Evolutionary conservation across 2,797 vertebrate genomes (phyloP).

Genomic region (Nannoperca obscura): DNA sequence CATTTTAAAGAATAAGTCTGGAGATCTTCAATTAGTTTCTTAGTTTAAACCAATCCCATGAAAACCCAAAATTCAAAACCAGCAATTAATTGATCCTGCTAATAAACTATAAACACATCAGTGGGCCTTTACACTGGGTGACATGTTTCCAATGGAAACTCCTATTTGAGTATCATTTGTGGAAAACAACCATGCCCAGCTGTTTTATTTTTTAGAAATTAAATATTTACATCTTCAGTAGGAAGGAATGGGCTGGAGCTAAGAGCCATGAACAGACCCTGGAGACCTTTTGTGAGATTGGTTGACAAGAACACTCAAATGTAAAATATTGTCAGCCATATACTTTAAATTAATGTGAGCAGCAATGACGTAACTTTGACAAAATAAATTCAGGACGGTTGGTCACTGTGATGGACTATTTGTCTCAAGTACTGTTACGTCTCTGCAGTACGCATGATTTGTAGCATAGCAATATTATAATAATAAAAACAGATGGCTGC

Average conservation of each 20-base stretch:
- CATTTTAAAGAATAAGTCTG: not conserved
- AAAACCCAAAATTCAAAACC: not conserved
- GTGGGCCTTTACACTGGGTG: not conserved
- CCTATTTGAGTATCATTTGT: not conserved
- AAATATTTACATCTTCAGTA: not conserved
- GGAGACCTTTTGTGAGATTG: not conserved
- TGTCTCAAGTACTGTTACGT: not conserved
- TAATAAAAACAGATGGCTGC: constrained; percentile 23
- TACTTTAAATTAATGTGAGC: constrained; percentile 8
- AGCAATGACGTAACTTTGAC: constrained; percentile 2
- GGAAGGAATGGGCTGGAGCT: not conserved
- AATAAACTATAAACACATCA: not conserved
- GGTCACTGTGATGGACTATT: constrained; percentile 26
- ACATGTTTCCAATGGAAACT: not conserved
- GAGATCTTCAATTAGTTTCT: not conserved
- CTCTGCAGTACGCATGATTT: constrained; percentile 4
- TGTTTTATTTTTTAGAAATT: not conserved
- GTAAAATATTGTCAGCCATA: not conserved
- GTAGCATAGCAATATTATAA: constrained; percentile 8
- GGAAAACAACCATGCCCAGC: not conserved
- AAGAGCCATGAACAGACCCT: not conserved
- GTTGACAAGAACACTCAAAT: not conserved
- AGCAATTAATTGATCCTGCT: not conserved
- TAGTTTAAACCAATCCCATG: not conserved
- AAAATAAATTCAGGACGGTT: constrained; percentile 5